These are phyloP conservation scores for Apamea epomidion DNA, from an alignment of 2,888 invertebrate species.

Conservation along the genomic window DNA sequence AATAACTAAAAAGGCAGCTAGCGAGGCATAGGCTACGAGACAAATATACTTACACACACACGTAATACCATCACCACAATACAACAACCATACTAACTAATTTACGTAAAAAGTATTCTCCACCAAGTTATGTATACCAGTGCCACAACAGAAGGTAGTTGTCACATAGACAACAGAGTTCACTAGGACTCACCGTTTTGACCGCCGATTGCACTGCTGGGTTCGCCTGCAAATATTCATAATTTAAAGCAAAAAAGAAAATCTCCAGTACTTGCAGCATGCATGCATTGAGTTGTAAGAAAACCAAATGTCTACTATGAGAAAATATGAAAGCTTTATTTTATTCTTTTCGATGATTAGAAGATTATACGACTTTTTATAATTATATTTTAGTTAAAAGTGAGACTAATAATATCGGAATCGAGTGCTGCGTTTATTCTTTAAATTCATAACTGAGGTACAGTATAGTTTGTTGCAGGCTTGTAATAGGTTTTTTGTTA, in stretches of 20 bases:
- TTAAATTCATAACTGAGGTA: background rate
- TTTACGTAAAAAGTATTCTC: conserved; percentile 70
- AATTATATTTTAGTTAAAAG: background rate
- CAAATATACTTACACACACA: conserved; percentile 29
- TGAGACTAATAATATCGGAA: background rate
- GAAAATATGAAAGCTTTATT: background rate
- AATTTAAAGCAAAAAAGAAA: conserved; percentile 83
- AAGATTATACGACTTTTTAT: background rate
- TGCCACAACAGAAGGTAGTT: conserved; percentile 54
- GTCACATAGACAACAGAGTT: conserved; percentile 68
- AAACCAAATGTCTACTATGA: conserved; percentile 44
- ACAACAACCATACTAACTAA: conserved; percentile 35
- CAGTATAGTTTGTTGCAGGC: background rate
- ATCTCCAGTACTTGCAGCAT: conserved; percentile 82
- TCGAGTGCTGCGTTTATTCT: background rate
- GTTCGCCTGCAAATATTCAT: conserved; percentile 95
- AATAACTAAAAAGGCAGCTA: conserved; percentile 16
- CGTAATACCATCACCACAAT: conserved; percentile 62
- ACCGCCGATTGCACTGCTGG: conserved; percentile 98
- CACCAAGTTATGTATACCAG: conserved; percentile 77
- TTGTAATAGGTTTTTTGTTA: background rate
- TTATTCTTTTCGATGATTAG: background rate
- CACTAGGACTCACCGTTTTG: conserved; percentile 95
- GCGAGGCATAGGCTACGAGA: conserved; percentile 2
- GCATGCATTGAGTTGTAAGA: conserved; percentile 73